These are phyloP conservation scores for Amazona guildingii DNA, from an alignment of 2,113 vertebrate species.

Conservation along the genomic window DNA sequence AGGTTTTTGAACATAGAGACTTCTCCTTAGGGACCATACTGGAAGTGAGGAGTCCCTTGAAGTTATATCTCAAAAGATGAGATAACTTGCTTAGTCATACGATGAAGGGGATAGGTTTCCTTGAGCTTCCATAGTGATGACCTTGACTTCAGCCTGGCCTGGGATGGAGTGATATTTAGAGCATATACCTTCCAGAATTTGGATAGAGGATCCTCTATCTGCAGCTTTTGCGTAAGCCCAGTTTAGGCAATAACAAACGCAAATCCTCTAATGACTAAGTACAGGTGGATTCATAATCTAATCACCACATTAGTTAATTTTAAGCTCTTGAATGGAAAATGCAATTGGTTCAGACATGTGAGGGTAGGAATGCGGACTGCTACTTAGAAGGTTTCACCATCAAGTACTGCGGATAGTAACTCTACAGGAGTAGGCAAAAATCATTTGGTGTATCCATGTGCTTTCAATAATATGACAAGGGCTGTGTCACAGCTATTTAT, in stretches of 20 bases:
- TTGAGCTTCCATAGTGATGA: not conserved
- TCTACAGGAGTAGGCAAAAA: not conserved
- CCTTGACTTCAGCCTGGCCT: not conserved
- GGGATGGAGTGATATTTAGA: not conserved
- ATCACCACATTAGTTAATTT: not conserved
- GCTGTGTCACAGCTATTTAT: not conserved
- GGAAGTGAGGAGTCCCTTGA: not conserved
- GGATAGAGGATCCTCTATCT: not conserved
- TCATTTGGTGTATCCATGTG: fast-evolving
- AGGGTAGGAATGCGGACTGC: fast-evolving
- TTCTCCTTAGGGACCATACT: not conserved
- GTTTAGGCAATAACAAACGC: not conserved
- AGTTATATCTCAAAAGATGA: not conserved
- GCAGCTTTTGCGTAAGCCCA: fast-evolving
- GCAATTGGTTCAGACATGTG: not conserved
- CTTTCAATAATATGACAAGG: not conserved
- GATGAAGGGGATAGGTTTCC: not conserved
- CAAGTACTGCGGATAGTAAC: not conserved
- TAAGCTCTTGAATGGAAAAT: not conserved
- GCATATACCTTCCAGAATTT: not conserved
- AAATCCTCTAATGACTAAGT: not conserved
- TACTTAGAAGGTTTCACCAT: not conserved
- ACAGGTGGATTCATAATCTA: not conserved
- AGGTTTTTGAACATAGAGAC: not conserved
- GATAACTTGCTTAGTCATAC: not conserved